Conservation (phyloP, 2,113 vertebrate genomes). For the Nicator chloris region DNA sequence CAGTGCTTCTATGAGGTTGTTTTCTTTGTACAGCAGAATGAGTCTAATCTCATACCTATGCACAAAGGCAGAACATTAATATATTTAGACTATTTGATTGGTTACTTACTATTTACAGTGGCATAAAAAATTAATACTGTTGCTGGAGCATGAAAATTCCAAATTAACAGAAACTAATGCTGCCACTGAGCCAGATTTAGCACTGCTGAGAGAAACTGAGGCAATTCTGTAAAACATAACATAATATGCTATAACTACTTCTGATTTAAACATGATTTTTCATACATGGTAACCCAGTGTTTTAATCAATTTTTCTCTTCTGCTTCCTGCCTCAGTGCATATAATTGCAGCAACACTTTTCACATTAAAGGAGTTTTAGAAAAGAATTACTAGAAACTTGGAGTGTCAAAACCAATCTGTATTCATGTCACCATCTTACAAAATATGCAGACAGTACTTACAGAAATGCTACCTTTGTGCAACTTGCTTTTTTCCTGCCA, state of each 20-base stretch:
- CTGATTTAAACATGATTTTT: conserved; percentile 48
- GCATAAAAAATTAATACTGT: conserved; percentile 71
- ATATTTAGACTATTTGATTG: conserved; percentile 71
- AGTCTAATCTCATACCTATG: conserved; percentile 70
- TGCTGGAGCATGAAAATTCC: conserved; percentile 67
- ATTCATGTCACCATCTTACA: neutral
- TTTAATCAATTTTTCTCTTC: conserved; percentile 41
- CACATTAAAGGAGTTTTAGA: neutral
- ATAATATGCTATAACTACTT: neutral
- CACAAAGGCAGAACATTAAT: conserved; percentile 61
- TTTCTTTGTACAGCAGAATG: conserved; percentile 56
- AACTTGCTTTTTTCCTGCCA: neutral
- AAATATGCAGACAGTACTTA: neutral
- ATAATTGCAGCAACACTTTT: neutral
- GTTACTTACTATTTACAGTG: conserved; percentile 69
- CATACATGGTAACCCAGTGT: neutral
- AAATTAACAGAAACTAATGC: conserved; percentile 71
- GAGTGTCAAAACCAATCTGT: neutral
- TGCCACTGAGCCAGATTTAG: conserved; percentile 29
- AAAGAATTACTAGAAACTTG: neutral
- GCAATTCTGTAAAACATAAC: conserved; percentile 17
- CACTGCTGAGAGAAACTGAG: conserved; percentile 63
- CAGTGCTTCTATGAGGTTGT: conserved; percentile 2
- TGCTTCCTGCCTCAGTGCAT: conserved; percentile 2
- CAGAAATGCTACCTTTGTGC: neutral